A percentile compares a stretch with the other conserved stretches of the same genome.
Conservation (phyloP, 2,888 invertebrate species). For the Nemoura dubitans region DNA sequence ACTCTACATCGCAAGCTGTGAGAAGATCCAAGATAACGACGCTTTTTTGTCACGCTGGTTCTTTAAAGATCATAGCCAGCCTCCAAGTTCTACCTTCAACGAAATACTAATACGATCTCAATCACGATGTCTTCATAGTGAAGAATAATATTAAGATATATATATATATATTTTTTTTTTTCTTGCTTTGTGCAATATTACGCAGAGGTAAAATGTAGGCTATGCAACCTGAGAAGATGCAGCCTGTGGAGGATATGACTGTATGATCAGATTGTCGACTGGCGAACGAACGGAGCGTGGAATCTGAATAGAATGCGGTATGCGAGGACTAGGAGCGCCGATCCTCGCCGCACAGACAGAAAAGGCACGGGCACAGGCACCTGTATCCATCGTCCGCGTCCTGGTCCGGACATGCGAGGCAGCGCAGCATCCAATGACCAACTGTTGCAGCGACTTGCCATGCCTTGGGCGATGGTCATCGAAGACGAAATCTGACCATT, state of each 20-base stretch:
- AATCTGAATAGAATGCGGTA: not conserved
- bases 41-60: not conserved
- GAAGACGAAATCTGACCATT: conserved; percentile 7
- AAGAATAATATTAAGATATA: not conserved
- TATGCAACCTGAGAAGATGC: no score
- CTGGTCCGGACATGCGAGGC: no score
- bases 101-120: not conserved
- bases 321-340: no score
- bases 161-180: not conserved
- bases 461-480: not conserved
- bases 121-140: not conserved
- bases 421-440: not conserved
- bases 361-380: no score
- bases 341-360: not conserved
- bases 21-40: not conserved
- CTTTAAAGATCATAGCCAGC: not conserved
- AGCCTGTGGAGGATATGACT: not conserved
- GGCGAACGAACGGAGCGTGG: not conserved
- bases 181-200: not conserved
- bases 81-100: not conserved
- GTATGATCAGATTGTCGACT: not conserved
- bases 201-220: no score
- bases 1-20: not conserved
- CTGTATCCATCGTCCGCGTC: not conserved
- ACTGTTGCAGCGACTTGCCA: not conserved